Conservation (phyloP, 2,888 invertebrate genomes). For the Coremacera marginata region DNA sequence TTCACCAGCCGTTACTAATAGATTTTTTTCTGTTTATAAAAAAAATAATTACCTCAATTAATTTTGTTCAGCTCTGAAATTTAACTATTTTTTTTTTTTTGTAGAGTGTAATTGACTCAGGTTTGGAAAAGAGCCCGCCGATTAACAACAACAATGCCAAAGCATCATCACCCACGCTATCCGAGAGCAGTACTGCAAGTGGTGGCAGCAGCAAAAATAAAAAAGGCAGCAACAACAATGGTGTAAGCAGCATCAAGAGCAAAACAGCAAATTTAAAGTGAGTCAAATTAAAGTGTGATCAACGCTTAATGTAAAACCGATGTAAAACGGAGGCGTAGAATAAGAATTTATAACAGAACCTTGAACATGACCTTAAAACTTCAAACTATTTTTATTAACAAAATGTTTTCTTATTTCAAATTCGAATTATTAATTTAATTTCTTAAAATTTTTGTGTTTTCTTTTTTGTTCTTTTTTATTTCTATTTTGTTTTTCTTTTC, state of each 20-base stretch:
- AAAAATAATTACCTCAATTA: too few species aligned
- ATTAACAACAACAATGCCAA: constrained; percentile 54
- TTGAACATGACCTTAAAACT: not conserved
- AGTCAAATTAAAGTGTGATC: constrained; percentile 48
- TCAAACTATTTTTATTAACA: constrained; percentile 1
- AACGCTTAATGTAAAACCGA: too few species aligned
- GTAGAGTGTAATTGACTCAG: constrained; percentile 75
- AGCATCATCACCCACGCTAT: constrained; percentile 64
- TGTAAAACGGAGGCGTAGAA: too few species aligned
- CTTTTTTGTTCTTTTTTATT: constrained; percentile 46
- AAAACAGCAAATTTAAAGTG: constrained; percentile 67
- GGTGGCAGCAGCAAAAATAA: constrained; percentile 44
- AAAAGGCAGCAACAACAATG: constrained; percentile 36
- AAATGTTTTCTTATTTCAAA: constrained; percentile 24
- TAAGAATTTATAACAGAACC: not conserved
- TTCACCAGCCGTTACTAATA: too few species aligned
- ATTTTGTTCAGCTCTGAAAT: too few species aligned
- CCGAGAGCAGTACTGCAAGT: constrained; percentile 61
- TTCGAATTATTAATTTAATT: constrained; percentile 25
- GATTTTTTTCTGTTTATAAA: too few species aligned
- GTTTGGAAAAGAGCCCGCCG: constrained; percentile 67
- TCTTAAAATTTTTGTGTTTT: constrained; percentile 22
- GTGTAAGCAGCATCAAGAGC: constrained; percentile 61
- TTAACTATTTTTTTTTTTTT: not conserved
- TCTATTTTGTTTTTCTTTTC: constrained; percentile 44